Percentiles rank a stretch among this genome's conserved stretches.
Conservation (phyloP, 2,113 vertebrate species). For the Formicarius rufipectus region DNA sequence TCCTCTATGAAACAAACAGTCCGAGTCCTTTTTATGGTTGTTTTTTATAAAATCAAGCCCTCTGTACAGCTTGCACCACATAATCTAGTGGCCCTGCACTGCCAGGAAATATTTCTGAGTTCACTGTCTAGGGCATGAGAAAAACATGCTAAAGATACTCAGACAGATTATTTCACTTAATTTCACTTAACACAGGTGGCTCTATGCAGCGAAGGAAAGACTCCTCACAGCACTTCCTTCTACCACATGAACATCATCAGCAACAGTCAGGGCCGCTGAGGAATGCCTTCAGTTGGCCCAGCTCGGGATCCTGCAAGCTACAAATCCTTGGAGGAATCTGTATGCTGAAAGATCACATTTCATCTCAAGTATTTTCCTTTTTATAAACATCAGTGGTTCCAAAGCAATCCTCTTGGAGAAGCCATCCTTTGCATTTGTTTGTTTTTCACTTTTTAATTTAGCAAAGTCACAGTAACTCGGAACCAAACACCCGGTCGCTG, state of each 20-base stretch:
- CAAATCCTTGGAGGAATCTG: slow-evolving; percentile 53
- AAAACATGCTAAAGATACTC: background rate
- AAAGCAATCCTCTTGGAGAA: slow-evolving; percentile 47
- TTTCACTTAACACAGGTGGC: background rate
- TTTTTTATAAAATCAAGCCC: background rate
- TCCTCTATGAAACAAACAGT: background rate
- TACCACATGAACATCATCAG: background rate
- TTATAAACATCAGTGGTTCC: slow-evolving; percentile 47
- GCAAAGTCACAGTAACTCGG: slow-evolving; percentile 14
- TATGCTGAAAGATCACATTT: slow-evolving; percentile 52
- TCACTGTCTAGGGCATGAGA: background rate
- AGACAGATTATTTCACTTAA: background rate
- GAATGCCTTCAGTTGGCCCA: slow-evolving; percentile 15
- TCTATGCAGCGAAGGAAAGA: background rate
- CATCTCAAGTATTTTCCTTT: slow-evolving; percentile 44
- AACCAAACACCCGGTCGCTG: fast-evolving
- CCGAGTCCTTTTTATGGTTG: background rate
- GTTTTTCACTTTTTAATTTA: slow-evolving; percentile 38
- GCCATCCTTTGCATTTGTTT: slow-evolving; percentile 27
- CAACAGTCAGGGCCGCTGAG: background rate
- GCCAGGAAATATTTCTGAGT: background rate
- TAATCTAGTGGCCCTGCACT: background rate
- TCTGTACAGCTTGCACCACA: background rate
- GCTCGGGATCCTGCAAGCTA: background rate
- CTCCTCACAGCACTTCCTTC: background rate